Evolutionary conservation across 2,888 invertebrate genomes (phyloP).

Genomic region (Drosophila mimica): DNA sequence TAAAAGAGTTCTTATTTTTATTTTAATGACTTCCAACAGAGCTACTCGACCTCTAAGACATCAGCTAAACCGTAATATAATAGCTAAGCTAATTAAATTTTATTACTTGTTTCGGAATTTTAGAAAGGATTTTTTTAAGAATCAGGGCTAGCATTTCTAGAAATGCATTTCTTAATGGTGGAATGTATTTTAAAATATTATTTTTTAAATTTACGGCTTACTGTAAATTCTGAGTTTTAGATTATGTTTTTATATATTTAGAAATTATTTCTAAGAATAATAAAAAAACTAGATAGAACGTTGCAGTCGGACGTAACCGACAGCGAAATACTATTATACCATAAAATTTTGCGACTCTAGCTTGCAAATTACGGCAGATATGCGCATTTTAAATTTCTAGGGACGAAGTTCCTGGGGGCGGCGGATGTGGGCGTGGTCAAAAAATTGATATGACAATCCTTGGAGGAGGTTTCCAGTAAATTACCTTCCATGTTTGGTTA

Average conservation of each 20-base stretch:
- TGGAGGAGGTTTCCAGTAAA: no score
- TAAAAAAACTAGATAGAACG: no score
- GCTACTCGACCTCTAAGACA: neutral
- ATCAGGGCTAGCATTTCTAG: neutral
- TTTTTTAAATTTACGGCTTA: neutral
- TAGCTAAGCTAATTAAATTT: neutral
- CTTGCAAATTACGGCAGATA: no score
- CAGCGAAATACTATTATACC: no score
- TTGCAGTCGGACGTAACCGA: no score
- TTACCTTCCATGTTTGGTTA: no score
- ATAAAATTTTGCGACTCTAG: no score
- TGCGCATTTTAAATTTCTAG: no score
- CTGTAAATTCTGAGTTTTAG: neutral
- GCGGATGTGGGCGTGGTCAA: no score
- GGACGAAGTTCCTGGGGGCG: no score
- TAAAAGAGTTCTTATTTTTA: neutral
- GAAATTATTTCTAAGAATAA: neutral
- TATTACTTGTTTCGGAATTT: neutral
- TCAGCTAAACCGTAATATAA: neutral
- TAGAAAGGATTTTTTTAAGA: neutral
- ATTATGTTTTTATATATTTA: neutral
- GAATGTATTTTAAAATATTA: neutral
- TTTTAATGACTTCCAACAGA: neutral
- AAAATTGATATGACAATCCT: no score
- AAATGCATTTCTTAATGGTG: neutral